Conservation (phyloP, 2,113 vertebrate genomes). For the Phycodurus eques region DNA sequence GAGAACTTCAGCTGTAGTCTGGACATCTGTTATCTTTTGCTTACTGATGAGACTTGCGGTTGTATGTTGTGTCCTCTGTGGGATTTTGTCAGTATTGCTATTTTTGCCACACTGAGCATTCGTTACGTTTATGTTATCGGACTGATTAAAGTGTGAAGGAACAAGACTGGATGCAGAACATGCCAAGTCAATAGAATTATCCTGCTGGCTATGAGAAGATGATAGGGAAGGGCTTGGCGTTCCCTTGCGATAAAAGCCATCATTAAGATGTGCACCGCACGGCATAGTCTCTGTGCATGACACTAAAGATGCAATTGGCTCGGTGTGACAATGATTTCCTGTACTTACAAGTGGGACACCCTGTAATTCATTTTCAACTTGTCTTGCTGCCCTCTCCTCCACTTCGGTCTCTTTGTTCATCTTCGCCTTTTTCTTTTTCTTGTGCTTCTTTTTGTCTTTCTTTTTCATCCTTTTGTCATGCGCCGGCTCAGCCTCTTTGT, state of each 20-base stretch:
- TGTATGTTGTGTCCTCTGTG: constrained; percentile 33
- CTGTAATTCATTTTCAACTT: constrained; percentile 27
- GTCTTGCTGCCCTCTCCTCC: neutral
- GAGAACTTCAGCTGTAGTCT: constrained; percentile 21
- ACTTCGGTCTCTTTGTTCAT: constrained; percentile 17
- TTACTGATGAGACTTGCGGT: constrained; percentile 26
- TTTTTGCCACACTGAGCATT: constrained; percentile 34
- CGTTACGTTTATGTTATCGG: constrained; percentile 39
- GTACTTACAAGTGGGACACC: constrained; percentile 4
- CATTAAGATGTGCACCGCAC: constrained; percentile 36
- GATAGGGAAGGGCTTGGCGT: constrained; percentile 42
- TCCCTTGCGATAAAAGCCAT: constrained; percentile 47
- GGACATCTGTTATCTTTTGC: constrained; percentile 53
- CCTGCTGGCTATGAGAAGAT: constrained; percentile 35
- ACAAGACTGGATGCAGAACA: constrained; percentile 37
- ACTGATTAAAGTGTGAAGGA: constrained; percentile 38
- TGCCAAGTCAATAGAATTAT: constrained; percentile 60
- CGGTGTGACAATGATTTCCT: constrained; percentile 16
- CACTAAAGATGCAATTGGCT: constrained; percentile 10
- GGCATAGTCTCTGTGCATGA: constrained; percentile 27
- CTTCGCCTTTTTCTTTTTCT: constrained; percentile 44
- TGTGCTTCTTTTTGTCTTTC: constrained; percentile 48
- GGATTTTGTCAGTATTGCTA: constrained; percentile 29
- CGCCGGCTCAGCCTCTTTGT: neutral
- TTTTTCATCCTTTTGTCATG: constrained; percentile 40